Evolutionary conservation across 1,140 invertebrate species (phyloP).

Genomic region (Ceratina australensis): DNA sequence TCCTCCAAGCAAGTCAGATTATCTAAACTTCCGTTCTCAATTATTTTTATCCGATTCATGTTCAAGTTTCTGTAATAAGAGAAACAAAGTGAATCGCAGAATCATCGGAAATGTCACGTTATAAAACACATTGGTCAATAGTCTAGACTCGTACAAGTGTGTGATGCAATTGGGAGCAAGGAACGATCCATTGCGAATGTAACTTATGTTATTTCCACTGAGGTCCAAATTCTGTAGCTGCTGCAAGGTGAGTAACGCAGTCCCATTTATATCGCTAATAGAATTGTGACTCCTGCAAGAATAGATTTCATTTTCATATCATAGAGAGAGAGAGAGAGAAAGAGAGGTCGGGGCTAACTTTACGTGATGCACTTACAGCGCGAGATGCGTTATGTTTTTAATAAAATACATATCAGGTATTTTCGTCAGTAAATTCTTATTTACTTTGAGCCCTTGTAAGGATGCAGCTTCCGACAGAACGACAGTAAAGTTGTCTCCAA

Average conservation of each 20-base stretch:
- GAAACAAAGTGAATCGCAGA: slow-evolving; percentile 42
- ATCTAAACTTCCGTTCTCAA: slow-evolving; percentile 85
- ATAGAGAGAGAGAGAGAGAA: too few species aligned
- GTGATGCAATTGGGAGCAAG: slow-evolving; percentile 74
- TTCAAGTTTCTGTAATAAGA: slow-evolving; percentile 84
- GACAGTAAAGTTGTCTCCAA: slow-evolving; percentile 74
- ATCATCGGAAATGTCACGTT: neutral
- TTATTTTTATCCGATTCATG: slow-evolving; percentile 85
- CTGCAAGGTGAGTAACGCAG: slow-evolving; percentile 82
- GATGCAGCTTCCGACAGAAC: slow-evolving; percentile 72
- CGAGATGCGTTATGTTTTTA: slow-evolving; percentile 71
- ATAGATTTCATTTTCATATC: slow-evolving; percentile 13
- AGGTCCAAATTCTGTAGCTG: slow-evolving; percentile 82
- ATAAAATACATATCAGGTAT: slow-evolving; percentile 70
- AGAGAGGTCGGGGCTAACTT: too few species aligned
- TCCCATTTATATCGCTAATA: slow-evolving; percentile 82
- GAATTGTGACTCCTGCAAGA: slow-evolving; percentile 82
- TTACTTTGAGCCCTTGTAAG: slow-evolving; percentile 76
- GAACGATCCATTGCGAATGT: slow-evolving; percentile 80
- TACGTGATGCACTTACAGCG: slow-evolving; percentile 67
- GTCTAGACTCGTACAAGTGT: slow-evolving; percentile 76
- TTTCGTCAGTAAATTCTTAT: slow-evolving; percentile 73
- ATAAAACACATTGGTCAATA: neutral
- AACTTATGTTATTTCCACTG: slow-evolving; percentile 83
- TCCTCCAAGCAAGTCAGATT: slow-evolving; percentile 87